phyloP scores from a whole-genome alignment of 2,888 invertebrate genomes.

The Eudemis profundana region DNA sequence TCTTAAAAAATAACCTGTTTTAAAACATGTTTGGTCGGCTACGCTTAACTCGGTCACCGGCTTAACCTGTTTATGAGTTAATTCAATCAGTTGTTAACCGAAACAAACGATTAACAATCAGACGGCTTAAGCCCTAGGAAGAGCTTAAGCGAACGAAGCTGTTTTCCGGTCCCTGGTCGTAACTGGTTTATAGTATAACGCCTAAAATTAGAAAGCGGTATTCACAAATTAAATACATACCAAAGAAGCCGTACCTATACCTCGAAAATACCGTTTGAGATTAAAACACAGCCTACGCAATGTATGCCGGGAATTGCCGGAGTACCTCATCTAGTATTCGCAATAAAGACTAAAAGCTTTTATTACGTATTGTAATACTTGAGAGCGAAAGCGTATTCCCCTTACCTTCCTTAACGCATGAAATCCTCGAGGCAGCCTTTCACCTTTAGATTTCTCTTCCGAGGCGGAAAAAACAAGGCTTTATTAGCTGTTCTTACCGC shows the following conservation, averaged over 20 bases:
- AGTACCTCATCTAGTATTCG: conserved; percentile 43
- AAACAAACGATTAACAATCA: too few species aligned
- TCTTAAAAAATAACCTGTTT: too few species aligned
- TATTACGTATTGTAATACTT: conserved; percentile 45
- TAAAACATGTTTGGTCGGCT: too few species aligned
- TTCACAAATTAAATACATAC: conserved; percentile 52
- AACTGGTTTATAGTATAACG: conserved; percentile 78
- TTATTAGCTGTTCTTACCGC: conserved; percentile 55
- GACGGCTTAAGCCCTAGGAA: too few species aligned
- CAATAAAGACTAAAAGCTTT: conserved; percentile 47
- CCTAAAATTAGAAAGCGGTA: conserved; percentile 75
- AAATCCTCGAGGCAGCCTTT: conserved; percentile 49
- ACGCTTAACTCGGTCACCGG: too few species aligned
- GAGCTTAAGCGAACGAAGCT: too few species aligned
- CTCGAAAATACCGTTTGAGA: conserved; percentile 42
- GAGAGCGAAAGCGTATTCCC: conserved; percentile 44
- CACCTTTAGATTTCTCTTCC: conserved; percentile 52
- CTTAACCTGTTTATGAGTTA: too few species aligned
- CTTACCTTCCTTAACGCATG: conserved; percentile 46
- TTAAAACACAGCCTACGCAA: conserved; percentile 31
- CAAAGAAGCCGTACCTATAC: conserved; percentile 37
- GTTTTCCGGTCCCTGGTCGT: too few species aligned
- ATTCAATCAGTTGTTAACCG: too few species aligned
- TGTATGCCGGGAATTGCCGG: conserved; percentile 27
- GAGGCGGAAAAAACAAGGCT: conserved; percentile 57